These are phyloP conservation scores for Papilio dardanus DNA, from an alignment of 1,140 invertebrate genomes.

Conservation along the genomic window DNA sequence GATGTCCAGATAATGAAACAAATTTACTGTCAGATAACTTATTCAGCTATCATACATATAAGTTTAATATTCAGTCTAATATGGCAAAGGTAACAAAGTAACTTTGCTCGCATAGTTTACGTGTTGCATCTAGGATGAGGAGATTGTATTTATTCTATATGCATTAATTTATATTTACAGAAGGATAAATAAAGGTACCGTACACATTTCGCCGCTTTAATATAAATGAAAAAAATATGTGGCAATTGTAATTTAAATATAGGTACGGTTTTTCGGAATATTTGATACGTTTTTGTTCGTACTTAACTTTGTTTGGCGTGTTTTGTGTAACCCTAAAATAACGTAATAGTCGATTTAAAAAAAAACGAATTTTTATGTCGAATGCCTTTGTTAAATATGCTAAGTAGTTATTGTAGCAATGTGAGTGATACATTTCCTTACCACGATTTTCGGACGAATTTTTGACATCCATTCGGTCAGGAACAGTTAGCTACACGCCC, in stretches of 20 bases:
- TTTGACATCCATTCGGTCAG: constrained; percentile 46
- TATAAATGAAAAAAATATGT: neutral
- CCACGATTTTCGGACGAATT: constrained; percentile 36
- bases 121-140: neutral
- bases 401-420: no score
- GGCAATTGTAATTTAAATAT: no score
- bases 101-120: neutral
- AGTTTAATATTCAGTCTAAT: neutral
- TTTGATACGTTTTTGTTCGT: no score
- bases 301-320: no score
- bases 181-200: neutral
- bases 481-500: constrained; percentile 59
- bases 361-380: no score
- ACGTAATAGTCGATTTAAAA: no score
- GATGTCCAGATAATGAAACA: neutral
- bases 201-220: neutral
- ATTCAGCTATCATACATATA: neutral
- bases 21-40: neutral
- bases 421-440: no score
- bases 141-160: constrained; percentile 2
- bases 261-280: no score
- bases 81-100: neutral
- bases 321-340: no score
- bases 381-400: no score
- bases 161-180: neutral